A percentile compares a stretch with the other conserved stretches of the same genome.
phyloP scores from a whole-genome alignment of 1,140 invertebrate genomes.

The Bombus turneri region DNA sequence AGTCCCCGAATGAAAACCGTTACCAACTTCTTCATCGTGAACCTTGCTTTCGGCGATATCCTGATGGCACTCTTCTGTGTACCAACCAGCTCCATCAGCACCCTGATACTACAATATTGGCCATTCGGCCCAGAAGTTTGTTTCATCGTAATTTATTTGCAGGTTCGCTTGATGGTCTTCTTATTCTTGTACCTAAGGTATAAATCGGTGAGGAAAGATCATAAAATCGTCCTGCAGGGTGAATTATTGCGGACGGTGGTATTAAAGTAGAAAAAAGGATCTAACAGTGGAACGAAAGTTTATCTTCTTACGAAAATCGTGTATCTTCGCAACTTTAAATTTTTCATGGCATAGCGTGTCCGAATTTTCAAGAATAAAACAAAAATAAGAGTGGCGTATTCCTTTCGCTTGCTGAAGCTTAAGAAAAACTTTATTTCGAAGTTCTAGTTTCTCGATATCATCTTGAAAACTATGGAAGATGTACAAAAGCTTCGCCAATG shows the following conservation, averaged over 20 bases:
- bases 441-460: neutral
- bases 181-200: too few relatives aligned
- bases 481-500: neutral
- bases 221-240: neutral
- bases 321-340: too few relatives aligned
- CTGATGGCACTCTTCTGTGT: conserved; percentile 93
- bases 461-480: neutral
- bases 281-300: neutral
- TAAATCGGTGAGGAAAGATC: neutral
- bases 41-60: conserved; percentile 92
- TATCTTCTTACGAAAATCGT: too few relatives aligned
- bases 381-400: neutral
- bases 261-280: neutral
- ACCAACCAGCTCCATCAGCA: conserved; percentile 92
- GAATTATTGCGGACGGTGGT: neutral
- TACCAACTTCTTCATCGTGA: conserved; percentile 94
- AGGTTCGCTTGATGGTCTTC: conserved; percentile 56
- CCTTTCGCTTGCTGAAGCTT: neutral
- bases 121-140: conserved; percentile 91
- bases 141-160: conserved; percentile 88
- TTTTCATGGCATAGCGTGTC: neutral
- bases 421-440: neutral
- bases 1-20: conserved; percentile 92
- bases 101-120: conserved; percentile 90
- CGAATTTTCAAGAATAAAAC: too few relatives aligned